A percentile compares a stretch with the other conserved stretches of the same genome.
phyloP scores from a whole-genome alignment of 2,113 vertebrate genomes.

The Pseudopodoces humilis region DNA sequence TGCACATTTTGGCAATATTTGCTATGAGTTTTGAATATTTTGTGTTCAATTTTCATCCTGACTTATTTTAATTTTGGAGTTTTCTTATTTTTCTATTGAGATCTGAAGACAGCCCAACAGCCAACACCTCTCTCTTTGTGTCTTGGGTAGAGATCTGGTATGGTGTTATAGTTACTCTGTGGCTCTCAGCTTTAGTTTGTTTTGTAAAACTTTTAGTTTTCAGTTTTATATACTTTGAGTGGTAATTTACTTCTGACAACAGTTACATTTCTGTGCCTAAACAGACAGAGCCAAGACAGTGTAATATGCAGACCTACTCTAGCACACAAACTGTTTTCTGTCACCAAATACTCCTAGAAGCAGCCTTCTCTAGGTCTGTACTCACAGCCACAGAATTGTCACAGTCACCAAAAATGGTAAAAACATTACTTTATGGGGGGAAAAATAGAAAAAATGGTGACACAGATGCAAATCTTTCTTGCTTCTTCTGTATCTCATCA shows the following conservation, averaged over 20 bases:
- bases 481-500: neutral
- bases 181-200: neutral
- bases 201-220: neutral
- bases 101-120: neutral
- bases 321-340: neutral
- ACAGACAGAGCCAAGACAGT: neutral
- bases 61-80: neutral
- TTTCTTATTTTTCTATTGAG: neutral
- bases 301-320: neutral
- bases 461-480: neutral
- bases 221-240: neutral
- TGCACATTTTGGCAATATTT: neutral
- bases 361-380: neutral
- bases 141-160: neutral
- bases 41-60: neutral
- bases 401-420: neutral
- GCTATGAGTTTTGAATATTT: neutral
- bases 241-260: neutral
- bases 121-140: neutral
- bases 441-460: neutral
- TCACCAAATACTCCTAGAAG: neutral
- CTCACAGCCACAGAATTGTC: neutral
- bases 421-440: neutral
- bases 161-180: neutral
- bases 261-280: neutral